A percentile compares a stretch with the other conserved stretches of the same genome.
Evolutionary conservation across 2,888 invertebrate genomes (phyloP).

Genomic region (Chrysolina haemoptera): DNA sequence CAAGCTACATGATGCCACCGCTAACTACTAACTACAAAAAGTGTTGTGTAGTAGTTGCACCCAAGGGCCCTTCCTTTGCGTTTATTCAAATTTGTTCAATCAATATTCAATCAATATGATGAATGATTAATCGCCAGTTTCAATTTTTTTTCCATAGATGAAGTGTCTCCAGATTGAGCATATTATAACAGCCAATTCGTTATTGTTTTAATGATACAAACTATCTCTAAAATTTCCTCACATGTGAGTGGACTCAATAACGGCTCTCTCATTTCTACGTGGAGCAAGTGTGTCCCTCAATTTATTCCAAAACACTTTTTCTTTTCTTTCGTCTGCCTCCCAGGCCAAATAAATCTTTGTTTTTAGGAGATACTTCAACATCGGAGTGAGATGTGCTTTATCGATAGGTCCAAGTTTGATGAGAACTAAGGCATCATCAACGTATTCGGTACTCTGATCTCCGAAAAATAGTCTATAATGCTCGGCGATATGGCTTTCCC

Average conservation of each 20-base stretch:
- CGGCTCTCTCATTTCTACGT: slow-evolving; percentile 30
- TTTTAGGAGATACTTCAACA: slow-evolving; percentile 75
- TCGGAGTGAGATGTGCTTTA: slow-evolving; percentile 73
- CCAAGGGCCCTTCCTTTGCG: no score
- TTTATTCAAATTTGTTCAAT: no score
- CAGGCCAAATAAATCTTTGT: slow-evolving; percentile 78
- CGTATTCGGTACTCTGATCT: slow-evolving; percentile 70
- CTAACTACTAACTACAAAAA: no score
- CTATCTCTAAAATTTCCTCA: not conserved
- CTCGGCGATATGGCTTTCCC: slow-evolving; percentile 80
- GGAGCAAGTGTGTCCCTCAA: slow-evolving; percentile 60
- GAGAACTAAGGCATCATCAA: slow-evolving; percentile 75
- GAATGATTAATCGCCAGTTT: no score
- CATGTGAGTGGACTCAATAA: slow-evolving; percentile 44
- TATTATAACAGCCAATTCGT: no score
- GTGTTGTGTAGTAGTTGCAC: no score
- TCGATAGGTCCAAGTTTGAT: slow-evolving; percentile 76
- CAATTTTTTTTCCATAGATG: no score
- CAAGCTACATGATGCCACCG: no score
- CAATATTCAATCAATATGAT: no score
- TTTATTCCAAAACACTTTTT: slow-evolving; percentile 66
- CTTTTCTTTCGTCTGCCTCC: slow-evolving; percentile 70
- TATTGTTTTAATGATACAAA: not conserved
- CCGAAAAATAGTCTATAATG: slow-evolving; percentile 76
- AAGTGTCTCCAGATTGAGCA: no score